These are phyloP conservation scores for Prosopocoilus inquinatus DNA, from an alignment of 2,888 invertebrate genomes.

Conservation along the genomic window DNA sequence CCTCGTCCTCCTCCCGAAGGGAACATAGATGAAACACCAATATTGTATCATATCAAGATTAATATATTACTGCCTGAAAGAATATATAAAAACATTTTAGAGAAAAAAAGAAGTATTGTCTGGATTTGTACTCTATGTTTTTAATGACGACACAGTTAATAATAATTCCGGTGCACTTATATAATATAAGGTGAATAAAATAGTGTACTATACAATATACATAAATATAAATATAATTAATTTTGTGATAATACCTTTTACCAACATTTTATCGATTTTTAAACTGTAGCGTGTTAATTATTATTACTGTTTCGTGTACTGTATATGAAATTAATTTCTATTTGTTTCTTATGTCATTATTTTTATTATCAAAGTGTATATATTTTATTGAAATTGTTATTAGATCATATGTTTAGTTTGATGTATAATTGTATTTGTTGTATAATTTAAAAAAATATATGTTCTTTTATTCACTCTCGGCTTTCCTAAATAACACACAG, in stretches of 20 bases:
- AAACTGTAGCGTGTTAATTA: not conserved
- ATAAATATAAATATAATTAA: not conserved
- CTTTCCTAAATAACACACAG: too few species aligned
- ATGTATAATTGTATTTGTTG: not conserved
- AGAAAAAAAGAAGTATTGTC: not conserved
- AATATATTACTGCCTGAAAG: slow-evolving; percentile 3
- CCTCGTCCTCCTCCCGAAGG: slow-evolving; percentile 4
- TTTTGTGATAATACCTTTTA: not conserved
- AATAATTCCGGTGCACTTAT: slow-evolving; percentile 3
- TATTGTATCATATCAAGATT: slow-evolving; percentile 13
- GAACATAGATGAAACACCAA: slow-evolving; percentile 9
- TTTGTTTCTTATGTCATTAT: not conserved
- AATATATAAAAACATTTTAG: not conserved
- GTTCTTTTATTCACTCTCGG: not conserved
- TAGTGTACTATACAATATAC: not conserved
- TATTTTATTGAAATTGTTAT: not conserved
- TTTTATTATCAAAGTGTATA: not conserved
- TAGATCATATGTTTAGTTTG: not conserved
- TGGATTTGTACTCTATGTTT: not conserved
- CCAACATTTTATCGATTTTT: not conserved
- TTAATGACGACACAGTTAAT: not conserved
- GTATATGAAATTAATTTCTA: not conserved
- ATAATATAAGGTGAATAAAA: not conserved
- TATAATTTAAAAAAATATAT: not conserved
- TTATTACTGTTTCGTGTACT: not conserved